Evolutionary conservation across 2,797 vertebrate genomes (phyloP).

Genomic region (Scomberomorus guttatus): DNA sequence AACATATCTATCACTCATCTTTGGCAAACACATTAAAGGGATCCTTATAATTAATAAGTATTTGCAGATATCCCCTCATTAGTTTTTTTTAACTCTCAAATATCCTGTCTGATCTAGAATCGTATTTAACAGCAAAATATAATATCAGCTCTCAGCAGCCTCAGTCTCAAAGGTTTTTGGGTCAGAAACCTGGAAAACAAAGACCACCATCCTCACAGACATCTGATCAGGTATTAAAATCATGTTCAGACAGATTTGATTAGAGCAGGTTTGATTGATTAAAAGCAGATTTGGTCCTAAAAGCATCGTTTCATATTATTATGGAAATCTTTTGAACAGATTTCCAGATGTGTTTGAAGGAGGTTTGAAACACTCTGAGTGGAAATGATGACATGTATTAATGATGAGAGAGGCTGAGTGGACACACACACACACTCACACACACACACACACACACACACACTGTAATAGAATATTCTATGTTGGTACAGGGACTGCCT

Average conservation of each 20-base stretch:
- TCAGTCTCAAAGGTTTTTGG: neutral
- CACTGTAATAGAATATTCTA: slow-evolving; percentile 65
- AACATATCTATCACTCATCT: no score
- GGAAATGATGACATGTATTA: slow-evolving; percentile 61
- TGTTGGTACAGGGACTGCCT: slow-evolving; percentile 28
- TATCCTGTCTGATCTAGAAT: no score
- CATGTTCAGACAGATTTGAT: neutral
- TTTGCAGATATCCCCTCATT: no score
- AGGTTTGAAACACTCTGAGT: slow-evolving; percentile 38
- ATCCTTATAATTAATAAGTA: no score
- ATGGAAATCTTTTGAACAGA: slow-evolving; percentile 20
- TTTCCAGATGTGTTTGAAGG: neutral
- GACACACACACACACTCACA: slow-evolving; percentile 36
- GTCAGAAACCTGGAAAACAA: neutral
- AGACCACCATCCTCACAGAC: neutral
- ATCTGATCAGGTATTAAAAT: neutral
- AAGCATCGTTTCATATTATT: no score
- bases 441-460: slow-evolving; percentile 39
- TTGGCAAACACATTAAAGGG: no score
- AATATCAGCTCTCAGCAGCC: no score
- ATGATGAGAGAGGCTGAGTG: slow-evolving; percentile 57
- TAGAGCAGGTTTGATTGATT: neutral
- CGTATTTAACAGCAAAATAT: no score
- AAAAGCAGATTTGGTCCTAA: neutral
- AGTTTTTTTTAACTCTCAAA: no score